Base-by-base conservation (phyloP, 2,888 invertebrate genomes). In the Strigamia crassipes region DNA sequence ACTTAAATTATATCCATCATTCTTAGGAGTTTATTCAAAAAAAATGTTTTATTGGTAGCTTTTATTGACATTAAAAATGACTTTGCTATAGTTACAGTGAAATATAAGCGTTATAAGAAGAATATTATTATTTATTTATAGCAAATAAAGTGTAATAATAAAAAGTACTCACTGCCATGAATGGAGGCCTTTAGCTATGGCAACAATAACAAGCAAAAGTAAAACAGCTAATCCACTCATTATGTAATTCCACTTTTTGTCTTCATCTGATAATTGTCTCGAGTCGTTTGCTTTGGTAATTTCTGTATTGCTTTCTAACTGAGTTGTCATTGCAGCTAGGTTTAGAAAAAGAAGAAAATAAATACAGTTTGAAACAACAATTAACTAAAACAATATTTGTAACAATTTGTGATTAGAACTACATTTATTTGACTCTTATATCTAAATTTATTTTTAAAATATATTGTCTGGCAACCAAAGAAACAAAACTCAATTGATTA, bases 121-220 rank as follows among this genome's bases (percentile, higher is more conserved):
- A n/a, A n/a, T n/a, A n/a, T n/a, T n/a, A n/a, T n/a, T n/a, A n/a
- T 31, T 61, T 51, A 18, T 18, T 56, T 56, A 56, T n/a, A 8
- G 18, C 23, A 31, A n/a, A n/a, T 66, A n/a, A 21, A n/a, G n/a
- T n/a, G 12, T 61, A 23, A 61, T 31, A 61, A 56, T 3, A n/a
- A n/a, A 31, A 15, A 15, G n/a, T 82, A 82, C 82, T 82, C 51
- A 80, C 82, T 80, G 79, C 66, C 82, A 82, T n/a, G 79, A 61
- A 38, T 79, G 79, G 42, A 82, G 46, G 5, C 56, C 61, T 41
- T 80, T 82, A n/a, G 79, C 80, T 18, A 82, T 38, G 34, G 81
- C 23, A 31, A 51, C 61, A 12, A 82, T 41, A 23, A 82, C 41
- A 15, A 82, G 82, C n/a, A 82, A 79, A 38, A 82, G 79, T 1